A percentile compares a stretch with the other conserved stretches of the same genome.
phyloP scores from a whole-genome alignment of 2,113 vertebrate species.

The Dasyornis broadbenti region DNA sequence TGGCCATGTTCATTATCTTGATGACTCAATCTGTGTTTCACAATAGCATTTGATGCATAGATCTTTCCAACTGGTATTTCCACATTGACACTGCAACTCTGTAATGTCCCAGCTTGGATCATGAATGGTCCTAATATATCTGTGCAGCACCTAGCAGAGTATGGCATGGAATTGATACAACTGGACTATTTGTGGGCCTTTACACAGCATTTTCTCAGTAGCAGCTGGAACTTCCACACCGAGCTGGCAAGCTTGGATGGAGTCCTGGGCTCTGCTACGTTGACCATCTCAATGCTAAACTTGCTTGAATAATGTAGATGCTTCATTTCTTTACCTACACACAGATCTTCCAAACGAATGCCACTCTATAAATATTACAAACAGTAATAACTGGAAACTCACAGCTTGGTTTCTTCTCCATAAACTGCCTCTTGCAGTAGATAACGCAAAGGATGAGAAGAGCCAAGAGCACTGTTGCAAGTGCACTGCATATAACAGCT shows the following conservation, averaged over 20 bases:
- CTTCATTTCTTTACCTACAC: not conserved
- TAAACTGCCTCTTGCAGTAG: slow-evolving; percentile 95
- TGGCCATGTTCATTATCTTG: not conserved
- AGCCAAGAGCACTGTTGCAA: slow-evolving; percentile 90
- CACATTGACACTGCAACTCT: not conserved
- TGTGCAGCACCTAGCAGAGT: not conserved
- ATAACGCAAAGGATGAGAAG: slow-evolving; percentile 93
- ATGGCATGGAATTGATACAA: not conserved
- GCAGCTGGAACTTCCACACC: not conserved
- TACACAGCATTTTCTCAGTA: not conserved
- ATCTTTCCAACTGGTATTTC: not conserved
- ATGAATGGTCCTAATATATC: not conserved
- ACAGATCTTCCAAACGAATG: not conserved
- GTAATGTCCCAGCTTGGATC: not conserved
- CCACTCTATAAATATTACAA: not conserved
- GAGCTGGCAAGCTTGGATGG: not conserved
- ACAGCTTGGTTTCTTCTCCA: slow-evolving; percentile 95
- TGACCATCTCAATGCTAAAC: not conserved
- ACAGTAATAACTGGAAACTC: slow-evolving; percentile 39
- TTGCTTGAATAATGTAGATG: not conserved
- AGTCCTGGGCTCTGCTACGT: not conserved
- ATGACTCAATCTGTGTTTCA: not conserved
- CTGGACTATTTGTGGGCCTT: not conserved
- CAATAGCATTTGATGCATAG: not conserved
- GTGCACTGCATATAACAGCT: slow-evolving; percentile 92